A percentile compares a stretch with the other conserved stretches of the same genome.
phyloP scores from a whole-genome alignment of 1,140 invertebrate species.

The Drosophila lowei region DNA sequence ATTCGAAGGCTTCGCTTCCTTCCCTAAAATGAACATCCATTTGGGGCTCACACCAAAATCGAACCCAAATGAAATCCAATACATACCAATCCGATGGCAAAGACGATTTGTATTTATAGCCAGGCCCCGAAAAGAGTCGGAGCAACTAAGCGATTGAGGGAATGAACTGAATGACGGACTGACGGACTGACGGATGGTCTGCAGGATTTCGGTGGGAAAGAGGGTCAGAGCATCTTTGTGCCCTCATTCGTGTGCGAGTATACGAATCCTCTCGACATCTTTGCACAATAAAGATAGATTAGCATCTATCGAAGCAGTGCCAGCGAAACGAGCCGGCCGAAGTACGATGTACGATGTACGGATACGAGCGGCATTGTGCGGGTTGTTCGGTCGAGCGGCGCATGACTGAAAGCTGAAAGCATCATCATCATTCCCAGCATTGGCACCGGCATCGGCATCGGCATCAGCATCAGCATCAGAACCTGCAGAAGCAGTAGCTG shows the following conservation, averaged over 20 bases:
- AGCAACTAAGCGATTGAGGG: constrained; percentile 29
- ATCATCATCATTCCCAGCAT: constrained; percentile 23
- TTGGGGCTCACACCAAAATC: constrained; percentile 51
- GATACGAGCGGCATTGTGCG: constrained; percentile 36
- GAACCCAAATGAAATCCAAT: constrained; percentile 62
- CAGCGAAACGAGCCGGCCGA: constrained; percentile 49
- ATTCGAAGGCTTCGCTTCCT: constrained; percentile 14
- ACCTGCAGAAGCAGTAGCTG: not conserved
- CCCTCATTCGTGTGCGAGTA: constrained; percentile 45
- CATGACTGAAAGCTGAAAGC: constrained; percentile 63
- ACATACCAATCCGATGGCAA: constrained; percentile 36
- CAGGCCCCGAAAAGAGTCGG: constrained; percentile 38
- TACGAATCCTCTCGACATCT: constrained; percentile 73
- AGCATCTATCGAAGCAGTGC: constrained; percentile 73
- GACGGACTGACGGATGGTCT: constrained; percentile 3
- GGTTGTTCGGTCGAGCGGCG: constrained; percentile 44
- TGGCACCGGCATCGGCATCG: constrained; percentile 5
- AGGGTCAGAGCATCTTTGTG: constrained; percentile 39
- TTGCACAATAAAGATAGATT: constrained; percentile 77
- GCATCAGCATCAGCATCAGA: constrained; percentile 21
- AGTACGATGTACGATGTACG: constrained; percentile 28
- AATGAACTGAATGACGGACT: not conserved
- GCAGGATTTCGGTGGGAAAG: constrained; percentile 10
- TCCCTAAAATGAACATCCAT: constrained; percentile 42
- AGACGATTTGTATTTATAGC: constrained; percentile 71